Evolutionary conservation across 2,888 invertebrate genomes (phyloP).

Genomic region (Sminthurides aquaticus): DNA sequence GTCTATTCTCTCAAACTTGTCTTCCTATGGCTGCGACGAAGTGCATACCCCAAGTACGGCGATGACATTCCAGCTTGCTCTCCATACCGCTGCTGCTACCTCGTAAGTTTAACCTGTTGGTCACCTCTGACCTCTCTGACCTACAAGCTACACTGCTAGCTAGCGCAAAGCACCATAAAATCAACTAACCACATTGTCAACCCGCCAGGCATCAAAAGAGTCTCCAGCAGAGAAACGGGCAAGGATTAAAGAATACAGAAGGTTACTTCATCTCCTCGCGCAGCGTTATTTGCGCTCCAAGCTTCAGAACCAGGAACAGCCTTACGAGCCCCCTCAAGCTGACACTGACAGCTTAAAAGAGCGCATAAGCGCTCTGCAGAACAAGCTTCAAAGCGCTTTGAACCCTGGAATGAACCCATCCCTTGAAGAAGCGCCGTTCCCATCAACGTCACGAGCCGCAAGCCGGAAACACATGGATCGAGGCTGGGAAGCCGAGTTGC

Average conservation of each 20-base stretch:
- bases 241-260: neutral
- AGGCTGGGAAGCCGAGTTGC: no score
- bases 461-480: no score
- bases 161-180: no score
- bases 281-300: constrained; percentile 13
- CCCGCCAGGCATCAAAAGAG: neutral
- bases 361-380: no score
- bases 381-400: no score
- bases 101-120: constrained; percentile 42
- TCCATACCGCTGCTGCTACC: constrained; percentile 50
- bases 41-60: constrained; percentile 17
- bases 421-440: no score
- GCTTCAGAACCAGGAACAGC: neutral
- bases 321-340: no score
- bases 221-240: neutral
- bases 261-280: constrained; percentile 1
- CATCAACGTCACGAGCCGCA: no score
- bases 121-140: neutral
- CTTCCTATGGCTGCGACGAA: constrained; percentile 43
- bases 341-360: no score
- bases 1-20: constrained; percentile 26
- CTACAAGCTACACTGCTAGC: no score
- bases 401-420: no score
- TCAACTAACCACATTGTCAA: no score
- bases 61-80: constrained; percentile 51